Evolutionary conservation across 2,888 invertebrate species (phyloP), one percentile per base, ranked within the genome.

Genomic region (Trachelus troglodyta): DNA sequence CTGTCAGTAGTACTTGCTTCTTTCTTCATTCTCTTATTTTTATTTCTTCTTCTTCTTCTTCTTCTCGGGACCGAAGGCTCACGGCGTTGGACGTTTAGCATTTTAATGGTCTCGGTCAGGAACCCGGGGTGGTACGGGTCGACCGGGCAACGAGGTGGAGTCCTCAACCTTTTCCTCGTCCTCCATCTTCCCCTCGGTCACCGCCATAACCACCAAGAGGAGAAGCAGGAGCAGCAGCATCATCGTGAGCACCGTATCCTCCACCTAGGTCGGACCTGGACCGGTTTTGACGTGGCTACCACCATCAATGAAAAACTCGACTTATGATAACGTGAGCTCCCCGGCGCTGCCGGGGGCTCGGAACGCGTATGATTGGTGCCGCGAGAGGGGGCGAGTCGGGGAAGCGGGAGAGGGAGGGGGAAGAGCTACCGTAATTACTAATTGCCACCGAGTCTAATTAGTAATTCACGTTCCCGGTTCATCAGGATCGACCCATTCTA

Each of bases 291-390:
- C 83, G 84, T 80, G 81, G 84, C 87, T 87, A 86, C 87, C 84
- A 86, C 84, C 85, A 85, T 90, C 89, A 88, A 89, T 89, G 88
- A 90, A 90, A 90, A 90, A 90, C 87, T 85, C 85, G 87, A 86
- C 85, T 85, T 84, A 87, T 86, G 89, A 89, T 89, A 87, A 89
- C 84, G 83, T 86, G 80, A 80, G 78, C 73, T 81, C 79, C 74
- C 76, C 75, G 75, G 31, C 75, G 56, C 71, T 68, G 68, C 75
- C 73, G 75, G 34, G 74, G 35, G 69, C 76, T 75, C 68, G 74
- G 79, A 77, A 76, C 56, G 75, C 81, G 77, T 77, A 77, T 81
- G 79, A 82, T 82, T 81, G 82, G 82, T 79, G 79, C 78, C 77
- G 77, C 56, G 77, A 74, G 35, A 12, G 12, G 73, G 74, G 69